Percentiles rank a stretch among this genome's conserved stretches.
phyloP scores from a whole-genome alignment of 2,888 invertebrate genomes.

The Phalangium opilio region DNA sequence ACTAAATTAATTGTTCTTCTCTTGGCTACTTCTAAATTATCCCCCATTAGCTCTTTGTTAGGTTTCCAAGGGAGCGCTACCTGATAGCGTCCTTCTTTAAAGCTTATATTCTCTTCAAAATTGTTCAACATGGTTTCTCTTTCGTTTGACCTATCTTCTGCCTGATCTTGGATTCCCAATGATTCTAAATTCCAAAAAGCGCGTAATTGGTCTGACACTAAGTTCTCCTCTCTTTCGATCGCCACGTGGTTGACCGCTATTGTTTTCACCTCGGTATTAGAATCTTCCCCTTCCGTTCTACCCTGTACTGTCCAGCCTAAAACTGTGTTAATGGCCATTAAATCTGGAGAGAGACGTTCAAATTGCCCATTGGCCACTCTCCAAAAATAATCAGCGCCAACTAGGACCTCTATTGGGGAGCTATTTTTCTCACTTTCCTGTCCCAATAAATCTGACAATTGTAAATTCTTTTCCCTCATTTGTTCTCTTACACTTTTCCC shows the following conservation, averaged over 20 bases:
- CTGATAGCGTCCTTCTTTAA: too few relatives aligned
- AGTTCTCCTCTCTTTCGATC: too few relatives aligned
- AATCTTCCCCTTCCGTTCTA: too few relatives aligned
- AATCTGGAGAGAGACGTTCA: neutral
- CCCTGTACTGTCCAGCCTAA: constrained; percentile 1
- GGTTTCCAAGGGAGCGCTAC: too few relatives aligned
- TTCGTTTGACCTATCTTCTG: too few relatives aligned
- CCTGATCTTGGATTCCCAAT: too few relatives aligned
- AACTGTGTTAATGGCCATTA: neutral
- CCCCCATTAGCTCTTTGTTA: too few relatives aligned
- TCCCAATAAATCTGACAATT: neutral
- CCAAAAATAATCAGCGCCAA: constrained; percentile 1
- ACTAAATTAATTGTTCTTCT: neutral
- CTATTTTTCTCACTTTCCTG: too few relatives aligned
- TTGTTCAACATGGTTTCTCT: neutral
- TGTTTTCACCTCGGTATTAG: neutral
- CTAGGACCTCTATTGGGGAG: neutral
- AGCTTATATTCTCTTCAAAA: too few relatives aligned
- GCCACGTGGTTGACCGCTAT: neutral
- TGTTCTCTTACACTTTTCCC: too few relatives aligned
- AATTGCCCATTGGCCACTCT: neutral
- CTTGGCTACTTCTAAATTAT: constrained; percentile 3
- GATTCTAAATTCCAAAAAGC: neutral
- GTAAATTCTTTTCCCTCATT: neutral
- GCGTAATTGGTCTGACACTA: neutral